Conservation (phyloP, 2,888 invertebrate genomes). For the Bellardia pandia region DNA sequence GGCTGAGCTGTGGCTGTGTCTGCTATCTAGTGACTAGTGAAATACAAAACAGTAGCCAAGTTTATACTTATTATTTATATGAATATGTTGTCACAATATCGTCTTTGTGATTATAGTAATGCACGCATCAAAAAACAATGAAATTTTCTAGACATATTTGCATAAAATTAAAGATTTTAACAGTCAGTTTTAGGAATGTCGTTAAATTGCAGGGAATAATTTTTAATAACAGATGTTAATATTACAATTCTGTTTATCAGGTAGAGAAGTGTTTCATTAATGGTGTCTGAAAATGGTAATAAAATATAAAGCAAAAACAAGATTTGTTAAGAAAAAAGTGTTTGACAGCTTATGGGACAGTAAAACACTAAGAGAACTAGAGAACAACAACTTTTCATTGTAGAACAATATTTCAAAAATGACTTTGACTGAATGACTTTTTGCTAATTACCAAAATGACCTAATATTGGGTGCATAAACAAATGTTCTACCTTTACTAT, state of each 20-base stretch:
- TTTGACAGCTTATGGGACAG: too few species aligned
- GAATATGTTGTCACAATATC: conserved; percentile 63
- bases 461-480: too few species aligned
- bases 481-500: too few species aligned
- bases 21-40: neutral
- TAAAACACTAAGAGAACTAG: too few species aligned
- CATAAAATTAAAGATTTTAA: conserved; percentile 1
- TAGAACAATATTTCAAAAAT: too few species aligned
- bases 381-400: too few species aligned
- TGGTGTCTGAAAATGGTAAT: neutral
- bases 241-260: neutral
- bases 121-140: neutral
- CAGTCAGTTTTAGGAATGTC: neutral
- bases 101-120: conserved; percentile 31
- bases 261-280: neutral
- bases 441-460: too few species aligned
- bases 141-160: conserved; percentile 1
- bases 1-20: neutral
- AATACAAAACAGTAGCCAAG: conserved; percentile 35
- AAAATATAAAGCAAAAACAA: neutral
- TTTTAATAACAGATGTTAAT: neutral
- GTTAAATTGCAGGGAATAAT: neutral
- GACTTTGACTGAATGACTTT: too few species aligned
- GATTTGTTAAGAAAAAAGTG: too few species aligned
- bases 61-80: conserved; percentile 49